Evolutionary conservation across 2,888 invertebrate genomes (phyloP), one percentile per base, ranked within the genome.

Genomic region (Lasioglossum malachurum): DNA sequence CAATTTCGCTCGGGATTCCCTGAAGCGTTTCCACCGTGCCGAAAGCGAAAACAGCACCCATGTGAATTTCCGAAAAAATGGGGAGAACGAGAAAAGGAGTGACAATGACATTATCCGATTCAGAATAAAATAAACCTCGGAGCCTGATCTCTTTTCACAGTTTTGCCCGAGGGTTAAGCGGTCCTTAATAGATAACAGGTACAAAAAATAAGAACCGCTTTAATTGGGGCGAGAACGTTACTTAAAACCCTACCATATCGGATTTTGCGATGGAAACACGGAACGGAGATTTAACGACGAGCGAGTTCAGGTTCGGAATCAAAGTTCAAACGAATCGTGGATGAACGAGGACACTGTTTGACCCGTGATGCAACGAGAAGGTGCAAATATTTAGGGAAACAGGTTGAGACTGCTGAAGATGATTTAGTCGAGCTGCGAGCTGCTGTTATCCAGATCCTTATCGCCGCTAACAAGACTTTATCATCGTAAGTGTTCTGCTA

Each of bases 401-500:
- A n/a, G 14, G 23, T 75, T 53, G 74, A 23, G 31, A 73, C n/a
- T 7, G 10, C 69, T 12, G 38, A 38, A 38, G 35, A 23, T 35
- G 69, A 38, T 69, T 69, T 38, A 46, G 35, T 0, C 53, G 23
- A 7, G 23, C 44, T 4, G 44, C 44, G 14, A 46, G 27, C n/a
- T 46, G n/a, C 12, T 67, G 41, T 53, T 12, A 7, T 35, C 27
- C 10, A 75, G 75, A 60, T 71, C 19, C 71, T 53, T 76, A 77
- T 72, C 38, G 14, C 23, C 10, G 27, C n/a, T 82, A 77, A 84
- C 27, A 31, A 44, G 35, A 27, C 46, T 67, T 80, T 72, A 72
- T 78, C 46, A 23, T 19, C 23, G 44, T 46, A 71, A 83, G 7
- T 44, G 67, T 60, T 41, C 53, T 67, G 60, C 60, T 83, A 19